Evolutionary conservation across 2,888 invertebrate species (phyloP).

Genomic region (Caenorhabditis panamensis): DNA sequence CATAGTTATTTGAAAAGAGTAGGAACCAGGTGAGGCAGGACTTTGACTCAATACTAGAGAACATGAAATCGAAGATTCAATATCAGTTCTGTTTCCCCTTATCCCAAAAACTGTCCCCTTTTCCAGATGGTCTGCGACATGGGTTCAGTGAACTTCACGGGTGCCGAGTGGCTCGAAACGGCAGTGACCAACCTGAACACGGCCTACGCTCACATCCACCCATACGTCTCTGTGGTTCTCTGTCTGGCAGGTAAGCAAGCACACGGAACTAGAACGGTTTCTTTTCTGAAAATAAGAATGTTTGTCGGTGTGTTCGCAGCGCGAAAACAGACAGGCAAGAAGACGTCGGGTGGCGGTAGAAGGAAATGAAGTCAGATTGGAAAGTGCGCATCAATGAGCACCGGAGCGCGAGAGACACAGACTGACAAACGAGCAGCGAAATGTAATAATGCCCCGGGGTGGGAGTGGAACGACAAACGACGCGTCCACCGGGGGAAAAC

Average conservation of each 20-base stretch:
- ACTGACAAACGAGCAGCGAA: background rate
- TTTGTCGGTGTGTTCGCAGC: conserved; percentile 7
- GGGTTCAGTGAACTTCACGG: conserved; percentile 67
- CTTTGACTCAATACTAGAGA: too few relatives aligned
- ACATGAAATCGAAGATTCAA: too few relatives aligned
- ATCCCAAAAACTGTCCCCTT: background rate
- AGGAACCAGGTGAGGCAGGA: too few relatives aligned
- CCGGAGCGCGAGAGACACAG: background rate
- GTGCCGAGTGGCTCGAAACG: conserved; percentile 65
- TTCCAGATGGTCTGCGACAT: conserved; percentile 66
- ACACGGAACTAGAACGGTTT: conserved; percentile 10
- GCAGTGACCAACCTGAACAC: conserved; percentile 69
- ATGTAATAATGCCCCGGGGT: conserved; percentile 8
- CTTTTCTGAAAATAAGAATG: conserved; percentile 9
- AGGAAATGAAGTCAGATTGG: conserved; percentile 43
- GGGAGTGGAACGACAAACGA: background rate
- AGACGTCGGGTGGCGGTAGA: background rate
- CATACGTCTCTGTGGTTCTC: conserved; percentile 76
- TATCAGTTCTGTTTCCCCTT: too few relatives aligned
- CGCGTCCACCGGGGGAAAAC: background rate
- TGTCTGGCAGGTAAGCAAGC: conserved; percentile 73
- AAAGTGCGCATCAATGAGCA: conserved; percentile 52
- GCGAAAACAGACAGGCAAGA: background rate
- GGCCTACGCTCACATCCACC: conserved; percentile 75
- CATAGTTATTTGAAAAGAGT: too few relatives aligned